Evolutionary conservation across 2,797 vertebrate genomes (phyloP).

Genomic region (Chelidonichthys spinosus): DNA sequence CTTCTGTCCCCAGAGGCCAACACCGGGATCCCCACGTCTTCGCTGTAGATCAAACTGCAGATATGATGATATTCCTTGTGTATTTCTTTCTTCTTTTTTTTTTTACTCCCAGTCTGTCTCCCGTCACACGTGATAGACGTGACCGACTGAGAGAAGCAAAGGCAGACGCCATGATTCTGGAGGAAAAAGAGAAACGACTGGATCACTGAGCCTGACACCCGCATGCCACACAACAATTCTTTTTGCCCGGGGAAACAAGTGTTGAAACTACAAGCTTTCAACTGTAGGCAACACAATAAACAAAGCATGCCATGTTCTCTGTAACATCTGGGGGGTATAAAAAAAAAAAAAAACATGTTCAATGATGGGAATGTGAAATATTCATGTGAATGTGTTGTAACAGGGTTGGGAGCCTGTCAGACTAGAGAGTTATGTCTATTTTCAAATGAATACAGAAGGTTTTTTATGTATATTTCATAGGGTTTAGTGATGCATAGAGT

Average conservation of each 20-base stretch:
- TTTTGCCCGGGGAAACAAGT: constrained; percentile 41
- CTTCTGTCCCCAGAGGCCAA: constrained; percentile 24
- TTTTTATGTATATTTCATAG: neutral
- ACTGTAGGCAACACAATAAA: constrained; percentile 23
- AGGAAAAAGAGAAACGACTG: constrained; percentile 21
- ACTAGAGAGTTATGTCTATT: neutral
- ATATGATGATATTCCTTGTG: constrained; percentile 13
- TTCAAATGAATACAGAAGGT: neutral
- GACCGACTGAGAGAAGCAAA: constrained; percentile 19
- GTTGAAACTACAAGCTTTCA: constrained; percentile 29
- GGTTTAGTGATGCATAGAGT: neutral
- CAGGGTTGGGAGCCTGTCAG: constrained; percentile 1
- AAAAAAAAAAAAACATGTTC: constrained; percentile 7
- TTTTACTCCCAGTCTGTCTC: neutral
- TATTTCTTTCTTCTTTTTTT: constrained; percentile 9
- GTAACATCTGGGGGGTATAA: constrained; percentile 15
- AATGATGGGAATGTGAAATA: constrained; percentile 12
- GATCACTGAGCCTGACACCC: constrained; percentile 46
- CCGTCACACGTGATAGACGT: constrained; percentile 19
- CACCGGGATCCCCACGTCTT: constrained; percentile 4
- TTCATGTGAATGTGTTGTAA: constrained; percentile 11
- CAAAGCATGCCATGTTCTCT: constrained; percentile 4
- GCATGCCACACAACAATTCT: constrained; percentile 29
- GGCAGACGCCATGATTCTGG: constrained; percentile 17
- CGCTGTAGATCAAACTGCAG: constrained; percentile 24